Evolutionary conservation across 2,113 vertebrate genomes (phyloP), one percentile per base, ranked within the genome.

Genomic region (Myiozetetes cayanensis): DNA sequence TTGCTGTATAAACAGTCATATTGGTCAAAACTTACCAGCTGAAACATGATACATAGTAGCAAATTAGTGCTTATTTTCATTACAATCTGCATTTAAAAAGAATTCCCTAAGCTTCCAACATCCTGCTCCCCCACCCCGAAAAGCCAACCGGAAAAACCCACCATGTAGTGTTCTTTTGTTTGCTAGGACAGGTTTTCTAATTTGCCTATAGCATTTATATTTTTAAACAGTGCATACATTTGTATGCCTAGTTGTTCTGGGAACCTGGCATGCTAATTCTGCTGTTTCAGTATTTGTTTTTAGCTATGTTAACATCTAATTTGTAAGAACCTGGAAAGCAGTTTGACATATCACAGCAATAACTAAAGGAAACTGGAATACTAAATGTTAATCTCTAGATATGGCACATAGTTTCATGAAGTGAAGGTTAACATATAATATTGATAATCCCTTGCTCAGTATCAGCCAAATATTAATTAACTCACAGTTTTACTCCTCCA

Each of bases 301-400:
- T 82, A 91, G 17, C 61, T 75, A 4, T 59, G 70, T 86, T 94
- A 95, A 81, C 55, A 63, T 78, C 24, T 71, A 15, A 16, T 67
- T 89, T 94, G 78, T 65, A 78, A 78, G 83, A 94, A 85, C 65
- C 70, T 89, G 73, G 84, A 75, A 82, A 81, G 74, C 47, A 67
- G 25, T 75, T 93, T 47, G 56, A 78, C 65, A 31, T 61, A 61
- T 37, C 47, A 30, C 39, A 88, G 52, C 86, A 83, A 43, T 76
- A 83, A 58, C 85, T 93, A n/a, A 56, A 76, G 75, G 46, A 76
- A 84, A 62, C 37, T 62, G 47, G 30, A 61, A 78, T 85, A 23
- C 46, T 62, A 41, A 52, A n/a, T 92, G 52, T 46, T 80, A 70
- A 66, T 70, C 35, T 80, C n/a, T 80, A 58, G n/a, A 71, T 91